Conservation (phyloP, 2,888 invertebrate species). For the Heliconius ismenius region DNA sequence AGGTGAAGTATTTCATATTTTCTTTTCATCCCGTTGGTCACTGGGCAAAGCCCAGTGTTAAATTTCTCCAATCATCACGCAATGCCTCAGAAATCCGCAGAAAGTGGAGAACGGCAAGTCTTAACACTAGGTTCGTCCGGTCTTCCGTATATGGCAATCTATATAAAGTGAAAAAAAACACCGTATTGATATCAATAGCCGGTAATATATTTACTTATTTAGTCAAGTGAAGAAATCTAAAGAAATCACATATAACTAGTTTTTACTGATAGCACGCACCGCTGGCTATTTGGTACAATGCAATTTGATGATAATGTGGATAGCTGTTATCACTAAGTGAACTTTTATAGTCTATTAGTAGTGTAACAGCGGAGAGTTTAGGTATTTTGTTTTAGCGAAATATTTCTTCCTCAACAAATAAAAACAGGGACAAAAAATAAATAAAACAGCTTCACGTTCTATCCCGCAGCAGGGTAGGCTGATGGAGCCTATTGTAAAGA, state of each 20-base stretch:
- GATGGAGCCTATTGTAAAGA: too few relatives aligned
- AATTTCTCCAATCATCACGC: not conserved
- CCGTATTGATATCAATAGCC: not conserved
- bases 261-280: constrained; percentile 37
- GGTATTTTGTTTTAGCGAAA: too few relatives aligned
- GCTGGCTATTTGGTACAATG: constrained; percentile 32
- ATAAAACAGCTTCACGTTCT: too few relatives aligned
- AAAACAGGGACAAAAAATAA: too few relatives aligned
- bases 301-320: constrained; percentile 30
- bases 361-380: too few relatives aligned
- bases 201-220: constrained; percentile 1
- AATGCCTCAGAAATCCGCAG: not conserved
- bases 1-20: not conserved
- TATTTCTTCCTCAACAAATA: too few relatives aligned
- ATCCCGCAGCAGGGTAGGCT: too few relatives aligned
- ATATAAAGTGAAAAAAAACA: not conserved
- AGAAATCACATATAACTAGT: constrained; percentile 26
- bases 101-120: too few relatives aligned
- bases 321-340: constrained; percentile 34
- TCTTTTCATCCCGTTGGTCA: not conserved
- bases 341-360: not conserved
- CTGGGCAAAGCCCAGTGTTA: too few relatives aligned
- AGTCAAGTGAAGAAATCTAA: constrained; percentile 32
- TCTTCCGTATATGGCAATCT: too few relatives aligned
- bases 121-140: too few relatives aligned